Conservation (phyloP, 2,797 vertebrate genomes). For the Chaetophractus vellerosus region DNA sequence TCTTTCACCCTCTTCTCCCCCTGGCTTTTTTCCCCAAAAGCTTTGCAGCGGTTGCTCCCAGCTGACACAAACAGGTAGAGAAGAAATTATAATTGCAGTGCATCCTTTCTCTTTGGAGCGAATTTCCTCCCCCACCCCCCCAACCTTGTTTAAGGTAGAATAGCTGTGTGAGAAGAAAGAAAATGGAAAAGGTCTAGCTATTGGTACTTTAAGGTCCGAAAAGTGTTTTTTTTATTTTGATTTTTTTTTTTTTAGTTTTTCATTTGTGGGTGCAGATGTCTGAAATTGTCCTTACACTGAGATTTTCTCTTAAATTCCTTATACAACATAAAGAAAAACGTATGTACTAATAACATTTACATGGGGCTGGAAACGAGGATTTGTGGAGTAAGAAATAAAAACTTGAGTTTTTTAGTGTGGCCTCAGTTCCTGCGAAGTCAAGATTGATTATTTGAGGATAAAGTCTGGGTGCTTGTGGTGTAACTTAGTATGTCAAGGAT, state of each 20-base stretch:
- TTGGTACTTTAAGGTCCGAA: conserved; percentile 76
- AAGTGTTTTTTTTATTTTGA: background rate
- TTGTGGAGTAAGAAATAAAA: conserved; percentile 44
- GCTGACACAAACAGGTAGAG: conserved; percentile 85
- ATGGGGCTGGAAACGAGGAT: background rate
- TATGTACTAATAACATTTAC: background rate
- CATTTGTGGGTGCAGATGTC: conserved; percentile 55
- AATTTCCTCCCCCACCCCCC: conserved; percentile 75
- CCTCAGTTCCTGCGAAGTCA: conserved; percentile 50
- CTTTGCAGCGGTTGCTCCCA: conserved; percentile 81
- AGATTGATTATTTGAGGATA: conserved; percentile 65
- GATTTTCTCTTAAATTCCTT: conserved; percentile 57
- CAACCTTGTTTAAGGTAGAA: conserved; percentile 63
- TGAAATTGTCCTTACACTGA: conserved; percentile 71
- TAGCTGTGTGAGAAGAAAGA: conserved; percentile 55
- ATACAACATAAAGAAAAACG: conserved; percentile 14
- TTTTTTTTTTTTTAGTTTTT: conserved; percentile 54
- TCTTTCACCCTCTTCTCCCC: conserved; percentile 67
- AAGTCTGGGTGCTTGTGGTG: conserved; percentile 49
- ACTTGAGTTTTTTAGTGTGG: conserved; percentile 22
- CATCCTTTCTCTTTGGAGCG: conserved; percentile 76
- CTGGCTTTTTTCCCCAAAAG: conserved; percentile 72
- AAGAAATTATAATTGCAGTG: conserved; percentile 76
- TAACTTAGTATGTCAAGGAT: conserved; percentile 21
- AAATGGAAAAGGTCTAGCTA: conserved; percentile 8